Evolutionary conservation across 2,113 vertebrate genomes (phyloP).

Genomic region (Neotoma lepida): DNA sequence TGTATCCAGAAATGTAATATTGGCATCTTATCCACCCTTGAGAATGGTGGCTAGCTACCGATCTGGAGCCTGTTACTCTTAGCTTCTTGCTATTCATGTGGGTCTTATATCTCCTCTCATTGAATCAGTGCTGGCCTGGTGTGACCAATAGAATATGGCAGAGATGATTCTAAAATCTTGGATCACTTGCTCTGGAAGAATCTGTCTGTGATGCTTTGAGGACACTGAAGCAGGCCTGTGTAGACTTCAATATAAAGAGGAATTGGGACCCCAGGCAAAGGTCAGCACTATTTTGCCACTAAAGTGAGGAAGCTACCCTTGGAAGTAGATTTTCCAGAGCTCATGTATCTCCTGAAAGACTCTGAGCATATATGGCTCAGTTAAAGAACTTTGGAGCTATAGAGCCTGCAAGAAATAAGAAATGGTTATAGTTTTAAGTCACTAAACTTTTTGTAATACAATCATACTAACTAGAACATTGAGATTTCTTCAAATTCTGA

Average conservation of each 20-base stretch:
- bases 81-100: background rate
- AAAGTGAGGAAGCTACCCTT: background rate
- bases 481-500: conserved; percentile 41
- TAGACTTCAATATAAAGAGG: background rate
- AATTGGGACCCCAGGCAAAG: background rate
- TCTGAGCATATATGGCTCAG: background rate
- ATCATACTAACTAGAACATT: background rate
- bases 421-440: background rate
- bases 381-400: background rate
- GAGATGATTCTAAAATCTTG: conserved; percentile 1
- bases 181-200: background rate
- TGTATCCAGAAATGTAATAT: background rate
- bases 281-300: background rate
- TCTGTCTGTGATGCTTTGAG: background rate
- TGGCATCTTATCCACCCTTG: background rate
- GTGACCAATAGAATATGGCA: background rate
- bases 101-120: background rate
- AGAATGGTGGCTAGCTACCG: background rate
- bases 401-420: background rate
- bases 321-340: background rate
- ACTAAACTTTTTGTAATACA: conserved; percentile 23
- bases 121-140: background rate
- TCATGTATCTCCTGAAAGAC: background rate
- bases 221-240: background rate
- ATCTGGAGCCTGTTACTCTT: background rate